Conservation (phyloP, 53 echinoderm and acorn worm genomes). For the Patiria pectinifera region DNA sequence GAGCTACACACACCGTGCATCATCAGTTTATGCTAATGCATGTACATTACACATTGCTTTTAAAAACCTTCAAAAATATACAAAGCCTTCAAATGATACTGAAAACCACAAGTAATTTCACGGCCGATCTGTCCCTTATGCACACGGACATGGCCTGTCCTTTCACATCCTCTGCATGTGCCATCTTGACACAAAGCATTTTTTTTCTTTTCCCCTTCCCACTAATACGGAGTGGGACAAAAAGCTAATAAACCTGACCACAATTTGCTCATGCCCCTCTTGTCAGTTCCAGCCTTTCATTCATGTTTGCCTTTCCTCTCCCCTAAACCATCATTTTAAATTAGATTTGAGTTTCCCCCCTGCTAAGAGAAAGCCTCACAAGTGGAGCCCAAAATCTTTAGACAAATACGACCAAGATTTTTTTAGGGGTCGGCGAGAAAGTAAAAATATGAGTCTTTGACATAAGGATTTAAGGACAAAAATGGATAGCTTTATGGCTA, state of each 20-base stretch:
- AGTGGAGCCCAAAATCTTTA: not conserved
- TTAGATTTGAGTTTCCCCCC: conserved; percentile 34
- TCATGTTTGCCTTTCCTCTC: conserved; percentile 22
- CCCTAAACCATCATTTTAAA: not conserved
- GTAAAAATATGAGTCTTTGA: not conserved
- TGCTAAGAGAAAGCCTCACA: conserved; percentile 10
- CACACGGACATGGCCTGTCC: not conserved
- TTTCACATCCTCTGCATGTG: not conserved
- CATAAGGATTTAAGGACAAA: conserved; percentile 5
- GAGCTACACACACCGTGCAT: too few species aligned
- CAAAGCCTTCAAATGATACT: not conserved
- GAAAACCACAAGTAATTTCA: not conserved
- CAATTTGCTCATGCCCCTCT: conserved; percentile 21
- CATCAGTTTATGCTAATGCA: not conserved
- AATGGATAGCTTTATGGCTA: conserved; percentile 37
- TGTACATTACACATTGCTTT: not conserved
- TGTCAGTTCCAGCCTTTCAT: not conserved
- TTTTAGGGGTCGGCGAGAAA: conserved; percentile 13
- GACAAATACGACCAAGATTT: not conserved
- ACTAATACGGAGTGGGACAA: not conserved
- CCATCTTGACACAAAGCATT: not conserved
- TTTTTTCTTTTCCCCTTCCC: too few species aligned
- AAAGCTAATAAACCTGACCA: not conserved
- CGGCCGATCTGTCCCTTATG: not conserved
- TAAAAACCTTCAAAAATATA: not conserved